Evolutionary conservation across 1,140 invertebrate genomes (phyloP).

Genomic region (Pomacea maculata): DNA sequence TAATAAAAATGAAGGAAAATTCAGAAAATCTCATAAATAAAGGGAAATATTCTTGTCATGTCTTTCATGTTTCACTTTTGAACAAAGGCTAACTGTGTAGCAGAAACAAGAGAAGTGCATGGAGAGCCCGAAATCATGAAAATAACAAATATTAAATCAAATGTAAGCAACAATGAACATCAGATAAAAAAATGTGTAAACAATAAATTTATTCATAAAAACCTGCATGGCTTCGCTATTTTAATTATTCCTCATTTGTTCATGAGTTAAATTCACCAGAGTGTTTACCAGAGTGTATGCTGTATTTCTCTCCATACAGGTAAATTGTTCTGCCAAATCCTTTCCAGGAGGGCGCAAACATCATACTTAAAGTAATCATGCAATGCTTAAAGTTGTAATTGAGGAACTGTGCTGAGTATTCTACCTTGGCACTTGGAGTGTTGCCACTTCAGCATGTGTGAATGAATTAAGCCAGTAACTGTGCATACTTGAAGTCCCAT

Average conservation of each 20-base stretch:
- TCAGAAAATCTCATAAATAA: neutral
- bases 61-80: no score
- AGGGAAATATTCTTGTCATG: neutral
- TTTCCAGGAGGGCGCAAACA: constrained; percentile 3
- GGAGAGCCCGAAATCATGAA: no score
- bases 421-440: no score
- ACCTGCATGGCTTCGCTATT: neutral
- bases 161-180: neutral
- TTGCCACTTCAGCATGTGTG: no score
- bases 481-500: no score
- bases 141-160: neutral
- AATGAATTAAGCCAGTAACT: no score
- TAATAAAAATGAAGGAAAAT: neutral
- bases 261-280: neutral
- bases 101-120: no score
- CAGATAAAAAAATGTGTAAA: neutral
- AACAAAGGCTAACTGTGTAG: no score
- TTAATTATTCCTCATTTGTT: neutral
- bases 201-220: neutral
- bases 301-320: neutral
- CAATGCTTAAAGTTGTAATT: no score
- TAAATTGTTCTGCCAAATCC: neutral
- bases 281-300: neutral
- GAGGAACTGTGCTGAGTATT: no score
- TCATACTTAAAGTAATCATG: neutral